Evolutionary conservation across 2,888 invertebrate genomes (phyloP).

Genomic region (Yponomeuta sedellus): DNA sequence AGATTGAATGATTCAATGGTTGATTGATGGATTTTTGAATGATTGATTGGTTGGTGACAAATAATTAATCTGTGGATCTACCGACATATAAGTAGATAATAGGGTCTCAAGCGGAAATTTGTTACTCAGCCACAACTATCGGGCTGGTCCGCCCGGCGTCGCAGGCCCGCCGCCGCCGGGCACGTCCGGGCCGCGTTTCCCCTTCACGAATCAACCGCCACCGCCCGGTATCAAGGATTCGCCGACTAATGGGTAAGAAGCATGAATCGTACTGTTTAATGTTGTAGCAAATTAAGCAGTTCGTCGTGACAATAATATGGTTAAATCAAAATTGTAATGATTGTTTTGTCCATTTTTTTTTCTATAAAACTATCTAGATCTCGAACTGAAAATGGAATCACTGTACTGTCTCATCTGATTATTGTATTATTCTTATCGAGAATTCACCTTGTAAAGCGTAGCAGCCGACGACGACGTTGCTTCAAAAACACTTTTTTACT

Average conservation of each 20-base stretch:
- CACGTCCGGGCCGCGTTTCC: slow-evolving; percentile 34
- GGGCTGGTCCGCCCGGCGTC: slow-evolving; percentile 22
- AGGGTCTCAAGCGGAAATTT: no score
- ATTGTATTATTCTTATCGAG: neutral
- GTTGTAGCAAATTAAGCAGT: neutral
- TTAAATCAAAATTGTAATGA: no score
- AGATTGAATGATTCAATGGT: no score
- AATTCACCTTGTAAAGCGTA: neutral
- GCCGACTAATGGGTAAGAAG: slow-evolving; percentile 76
- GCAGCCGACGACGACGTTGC: neutral
- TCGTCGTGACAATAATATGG: no score
- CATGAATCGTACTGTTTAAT: neutral
- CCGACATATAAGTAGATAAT: no score
- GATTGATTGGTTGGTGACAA: no score
- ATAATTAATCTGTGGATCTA: no score
- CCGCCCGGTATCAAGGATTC: slow-evolving; percentile 78
- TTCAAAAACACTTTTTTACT: neutral
- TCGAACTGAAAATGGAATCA: no score
- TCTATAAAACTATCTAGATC: no score
- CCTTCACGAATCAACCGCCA: slow-evolving; percentile 70
- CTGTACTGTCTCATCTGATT: neutral
- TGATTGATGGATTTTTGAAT: no score
- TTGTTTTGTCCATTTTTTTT: no score
- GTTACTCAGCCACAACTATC: neutral
- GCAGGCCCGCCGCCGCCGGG: slow-evolving; percentile 23